Percentiles rank a stretch among this genome's conserved stretches.
Conservation (phyloP, 2,797 vertebrate species). For the Naso thynnoides region DNA sequence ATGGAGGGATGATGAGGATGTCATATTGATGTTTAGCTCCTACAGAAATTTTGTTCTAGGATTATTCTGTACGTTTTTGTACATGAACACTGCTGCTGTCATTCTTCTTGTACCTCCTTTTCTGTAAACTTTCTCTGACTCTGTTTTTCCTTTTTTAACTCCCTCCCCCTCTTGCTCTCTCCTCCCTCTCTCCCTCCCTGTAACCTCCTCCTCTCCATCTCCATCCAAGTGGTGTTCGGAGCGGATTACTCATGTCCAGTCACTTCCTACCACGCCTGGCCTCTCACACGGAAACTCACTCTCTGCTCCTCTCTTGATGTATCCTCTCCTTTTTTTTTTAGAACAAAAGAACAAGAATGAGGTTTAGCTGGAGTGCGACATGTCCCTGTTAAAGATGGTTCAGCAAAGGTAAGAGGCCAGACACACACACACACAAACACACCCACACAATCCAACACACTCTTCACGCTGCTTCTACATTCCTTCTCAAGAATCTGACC, state of each 20-base stretch:
- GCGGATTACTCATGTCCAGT: constrained; percentile 78
- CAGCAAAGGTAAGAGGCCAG: constrained; percentile 69
- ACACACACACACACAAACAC: constrained; percentile 6
- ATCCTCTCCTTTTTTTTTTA: constrained; percentile 19
- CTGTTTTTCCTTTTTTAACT: constrained; percentile 38
- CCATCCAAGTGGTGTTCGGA: constrained; percentile 67
- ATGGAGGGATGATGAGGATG: constrained; percentile 3
- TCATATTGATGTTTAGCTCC: constrained; percentile 9
- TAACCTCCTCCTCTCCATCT: constrained; percentile 64
- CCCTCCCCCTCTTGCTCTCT: constrained; percentile 32
- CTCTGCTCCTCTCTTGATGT: constrained; percentile 44
- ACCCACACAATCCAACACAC: constrained; percentile 14
- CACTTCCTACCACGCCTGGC: constrained; percentile 73
- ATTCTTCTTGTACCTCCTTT: constrained; percentile 18
- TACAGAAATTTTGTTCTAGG: background rate
- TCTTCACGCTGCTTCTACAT: constrained; percentile 53
- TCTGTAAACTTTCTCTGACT: constrained; percentile 32
- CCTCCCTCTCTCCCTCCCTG: constrained; percentile 20
- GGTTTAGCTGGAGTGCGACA: constrained; percentile 23
- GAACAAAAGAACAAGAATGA: constrained; percentile 62
- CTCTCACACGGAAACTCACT: constrained; percentile 53
- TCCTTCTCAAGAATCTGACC: constrained; percentile 60
- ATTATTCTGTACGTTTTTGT: background rate
- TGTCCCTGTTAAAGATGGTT: constrained; percentile 62
- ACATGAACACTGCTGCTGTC: background rate